Base-by-base conservation (phyloP, 2,888 invertebrate species). In the Dromius quadrimaculatus region DNA sequence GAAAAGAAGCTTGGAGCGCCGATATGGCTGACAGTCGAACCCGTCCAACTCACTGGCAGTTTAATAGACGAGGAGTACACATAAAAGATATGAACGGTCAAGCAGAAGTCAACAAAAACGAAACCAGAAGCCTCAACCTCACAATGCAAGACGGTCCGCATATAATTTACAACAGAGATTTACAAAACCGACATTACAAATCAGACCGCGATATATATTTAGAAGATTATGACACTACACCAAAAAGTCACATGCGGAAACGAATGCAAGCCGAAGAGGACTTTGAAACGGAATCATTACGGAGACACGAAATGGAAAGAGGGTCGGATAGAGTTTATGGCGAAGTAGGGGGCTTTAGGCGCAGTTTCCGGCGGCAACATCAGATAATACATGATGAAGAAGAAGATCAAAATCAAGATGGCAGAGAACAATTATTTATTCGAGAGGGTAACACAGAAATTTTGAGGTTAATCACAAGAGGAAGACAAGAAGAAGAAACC, bases 371-470 rank as follows among this genome's bases (percentile, higher is more conserved):
- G 15, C 76, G 78, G 71, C 76, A 77, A 54, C 75, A 74, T 32
- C 76, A 77, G 9, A 74, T 75, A 11, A 72, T 75, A 28, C 76
- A 76, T 74, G 76, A 79, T 74, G 80, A 75, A 65, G 83, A 84
- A 74, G 79, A 75, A 71, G 79, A 78, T 57, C 85, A 20, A 11
- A 9, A 62, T 13, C 43, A 70, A 45, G 66, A 66, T 20, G 57
- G 87, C 61, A 84, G 92, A 71, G 90, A 91, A 78, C 91, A 91
- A 76, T 88, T 90, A 76, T 94, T 91, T 77, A 92, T 92, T 41
- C 89, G 92, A 77, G 93, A 94, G 77, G 94, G 94, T 0, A 92
- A 93, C 77, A 90, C 93, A 0, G 94, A 94, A 84, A 92, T 94
- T 72, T 82, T 94, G 59, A 85, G 93, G 73, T 82, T 94, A 61